Percentiles rank a stretch among this genome's conserved stretches.
Evolutionary conservation across 2,113 vertebrate genomes (phyloP).

Genomic region (Lutjanus erythropterus): DNA sequence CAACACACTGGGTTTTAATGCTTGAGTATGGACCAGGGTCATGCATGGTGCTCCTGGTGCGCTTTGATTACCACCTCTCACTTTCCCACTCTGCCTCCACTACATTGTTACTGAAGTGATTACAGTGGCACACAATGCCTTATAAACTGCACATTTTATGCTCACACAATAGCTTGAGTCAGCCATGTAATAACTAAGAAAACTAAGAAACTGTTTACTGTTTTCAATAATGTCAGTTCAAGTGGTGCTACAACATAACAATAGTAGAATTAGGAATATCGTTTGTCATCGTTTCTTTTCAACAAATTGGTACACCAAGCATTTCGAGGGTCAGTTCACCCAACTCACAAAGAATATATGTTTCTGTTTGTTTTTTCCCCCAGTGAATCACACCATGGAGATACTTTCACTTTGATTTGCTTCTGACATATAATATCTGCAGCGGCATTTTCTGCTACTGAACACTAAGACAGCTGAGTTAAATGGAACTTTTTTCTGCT

Average conservation of each 20-base stretch:
- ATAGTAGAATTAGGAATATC: slow-evolving; percentile 25
- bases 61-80: slow-evolving; percentile 35
- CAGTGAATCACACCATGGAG: no score
- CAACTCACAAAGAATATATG: not conserved
- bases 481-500: slow-evolving; percentile 7
- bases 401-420: not conserved
- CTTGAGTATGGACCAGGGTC: not conserved
- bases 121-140: slow-evolving; percentile 30
- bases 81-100: slow-evolving; percentile 3
- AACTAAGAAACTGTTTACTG: slow-evolving; percentile 27
- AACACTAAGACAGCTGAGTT: not conserved
- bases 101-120: slow-evolving; percentile 59
- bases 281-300: no score
- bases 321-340: not conserved
- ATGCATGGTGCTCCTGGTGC: not conserved
- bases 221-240: slow-evolving; percentile 31
- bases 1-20: slow-evolving; percentile 22
- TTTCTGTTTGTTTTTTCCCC: not conserved
- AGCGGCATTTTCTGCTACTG: not conserved
- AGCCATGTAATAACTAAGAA: slow-evolving; percentile 18
- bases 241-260: slow-evolving; percentile 38
- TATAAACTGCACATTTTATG: slow-evolving; percentile 29
- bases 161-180: slow-evolving; percentile 38
- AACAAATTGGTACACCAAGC: not conserved
- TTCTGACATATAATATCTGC: not conserved